Percentiles rank a stretch among this genome's conserved stretches.
Conservation (phyloP, 2,888 invertebrate species). For the Agonopterix arenella region DNA sequence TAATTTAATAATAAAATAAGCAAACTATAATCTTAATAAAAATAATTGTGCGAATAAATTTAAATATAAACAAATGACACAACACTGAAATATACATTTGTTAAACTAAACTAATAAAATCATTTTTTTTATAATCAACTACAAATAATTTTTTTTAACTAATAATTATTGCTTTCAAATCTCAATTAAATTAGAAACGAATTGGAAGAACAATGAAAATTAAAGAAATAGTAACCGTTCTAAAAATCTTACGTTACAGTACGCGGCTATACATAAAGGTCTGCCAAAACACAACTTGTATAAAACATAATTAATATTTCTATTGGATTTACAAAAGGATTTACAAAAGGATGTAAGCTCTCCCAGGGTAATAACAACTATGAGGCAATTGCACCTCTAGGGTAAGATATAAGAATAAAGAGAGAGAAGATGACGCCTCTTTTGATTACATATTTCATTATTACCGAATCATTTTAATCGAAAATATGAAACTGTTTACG, state of each 20-base stretch:
- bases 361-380: neutral
- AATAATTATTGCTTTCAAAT: slow-evolving; percentile 57
- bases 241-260: neutral
- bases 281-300: neutral
- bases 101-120: slow-evolving; percentile 43
- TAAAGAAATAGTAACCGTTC: neutral
- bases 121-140: slow-evolving; percentile 42
- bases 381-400: neutral
- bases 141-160: slow-evolving; percentile 35
- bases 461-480: too few species aligned
- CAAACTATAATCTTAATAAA: slow-evolving; percentile 22
- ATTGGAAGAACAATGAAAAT: slow-evolving; percentile 13
- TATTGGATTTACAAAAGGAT: neutral
- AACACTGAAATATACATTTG: slow-evolving; percentile 34
- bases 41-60: slow-evolving; percentile 46
- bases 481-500: too few species aligned
- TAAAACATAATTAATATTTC: neutral
- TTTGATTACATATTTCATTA: too few species aligned
- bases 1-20: slow-evolving; percentile 10
- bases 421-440: too few species aligned
- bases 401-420: too few species aligned
- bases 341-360: neutral
- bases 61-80: slow-evolving; percentile 17
- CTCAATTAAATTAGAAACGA: slow-evolving; percentile 18
- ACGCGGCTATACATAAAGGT: neutral